Evolutionary conservation across 2,888 invertebrate genomes (phyloP), one percentile per base, ranked within the genome.

Genomic region (Chymomyza fuscimana): DNA sequence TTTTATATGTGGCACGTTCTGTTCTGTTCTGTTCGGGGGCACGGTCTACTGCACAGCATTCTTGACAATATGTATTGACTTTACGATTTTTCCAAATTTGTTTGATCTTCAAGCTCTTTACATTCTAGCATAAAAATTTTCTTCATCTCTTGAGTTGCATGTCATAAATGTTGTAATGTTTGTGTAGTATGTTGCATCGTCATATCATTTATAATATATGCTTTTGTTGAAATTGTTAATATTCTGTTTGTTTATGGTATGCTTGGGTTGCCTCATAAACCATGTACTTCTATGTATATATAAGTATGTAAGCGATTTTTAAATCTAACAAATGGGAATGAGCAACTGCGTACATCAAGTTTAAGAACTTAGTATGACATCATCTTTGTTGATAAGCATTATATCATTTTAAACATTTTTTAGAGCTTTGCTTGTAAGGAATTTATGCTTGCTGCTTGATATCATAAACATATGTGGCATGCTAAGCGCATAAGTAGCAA

Each of bases 31-130:
- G 32, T 16, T 61, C 16, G 36, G 32, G 36, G 60, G 73, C 72
- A 73, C 67, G 70, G 61, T 58, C 69, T 68, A 74, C 65, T 52
- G 77, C 74, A 77, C 77, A 65, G 62, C 68, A 69, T 65, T 46
- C 4, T 4, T 12, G 40, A 46, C 40, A 46, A 46, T 59, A 59
- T 59, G 50, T 32, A n/a, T 15, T n/a, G 36, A 46, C 61, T 50
- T 67, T 72, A 71, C 73, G 74, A 69, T 69, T 73, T 70, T 74
- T 58, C 67, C 67, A 12, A 46, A 12, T 46, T 46, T 46, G 40
- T 46, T 46, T 46, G 40, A 46, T 46, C 40, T 46, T 46, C 12
- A 46, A 46, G 40, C 40, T 46, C 40, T 46, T 46, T 46, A 46
- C 12, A 10, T 6, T 4, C 12, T 5, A 12, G 40, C 40, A 46